Conservation (phyloP, 2,113 vertebrate genomes). For the Cavia porcellus region DNA sequence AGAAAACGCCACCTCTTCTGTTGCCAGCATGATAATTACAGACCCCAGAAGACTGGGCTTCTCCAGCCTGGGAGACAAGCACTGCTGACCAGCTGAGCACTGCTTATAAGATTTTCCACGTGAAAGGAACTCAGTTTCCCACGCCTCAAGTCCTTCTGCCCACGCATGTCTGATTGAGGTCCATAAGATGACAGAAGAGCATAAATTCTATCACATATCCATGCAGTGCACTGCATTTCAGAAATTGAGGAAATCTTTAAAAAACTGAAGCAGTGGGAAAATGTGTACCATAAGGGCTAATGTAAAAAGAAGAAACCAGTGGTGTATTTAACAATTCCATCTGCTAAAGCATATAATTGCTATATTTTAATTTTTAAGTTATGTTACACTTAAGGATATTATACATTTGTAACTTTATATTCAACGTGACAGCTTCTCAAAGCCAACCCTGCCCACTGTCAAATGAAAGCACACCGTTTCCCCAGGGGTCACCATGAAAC, state of each 20-base stretch:
- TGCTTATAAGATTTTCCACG: neutral
- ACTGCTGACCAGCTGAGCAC: neutral
- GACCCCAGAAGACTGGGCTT: neutral
- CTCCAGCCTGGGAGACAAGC: neutral
- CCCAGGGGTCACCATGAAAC: neutral
- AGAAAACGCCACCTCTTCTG: neutral
- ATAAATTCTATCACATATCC: neutral
- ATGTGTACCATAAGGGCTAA: neutral
- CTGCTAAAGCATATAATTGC: neutral
- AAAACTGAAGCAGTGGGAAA: neutral
- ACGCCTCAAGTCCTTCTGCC: neutral
- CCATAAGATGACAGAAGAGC: neutral
- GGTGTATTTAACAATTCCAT: neutral
- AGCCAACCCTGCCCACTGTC: neutral
- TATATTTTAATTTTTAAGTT: constrained; percentile 15
- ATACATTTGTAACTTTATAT: neutral
- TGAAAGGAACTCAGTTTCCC: neutral
- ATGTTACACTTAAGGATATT: neutral
- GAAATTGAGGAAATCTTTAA: neutral
- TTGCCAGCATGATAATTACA: neutral
- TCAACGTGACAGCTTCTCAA: constrained; percentile 14
- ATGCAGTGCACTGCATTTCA: neutral
- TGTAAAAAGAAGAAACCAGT: neutral
- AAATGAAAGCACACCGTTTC: neutral
- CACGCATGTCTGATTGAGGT: neutral